phyloP scores from a whole-genome alignment of 92 coral and sea anemone species.

The Galaxea fascicularis region DNA sequence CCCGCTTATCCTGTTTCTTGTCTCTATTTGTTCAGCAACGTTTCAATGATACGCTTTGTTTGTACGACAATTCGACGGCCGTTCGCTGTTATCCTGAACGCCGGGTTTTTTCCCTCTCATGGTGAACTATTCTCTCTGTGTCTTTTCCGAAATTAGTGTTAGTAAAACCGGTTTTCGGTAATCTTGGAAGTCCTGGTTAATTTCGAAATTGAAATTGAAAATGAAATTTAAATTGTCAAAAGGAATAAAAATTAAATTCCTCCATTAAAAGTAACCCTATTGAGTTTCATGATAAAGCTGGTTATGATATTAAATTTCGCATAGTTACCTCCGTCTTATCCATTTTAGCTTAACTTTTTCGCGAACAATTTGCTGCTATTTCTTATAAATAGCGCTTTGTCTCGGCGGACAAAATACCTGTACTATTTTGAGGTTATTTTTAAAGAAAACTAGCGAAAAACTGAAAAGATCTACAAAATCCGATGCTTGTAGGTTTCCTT shows the following conservation, averaged over 20 bases:
- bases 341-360: too few relatives aligned
- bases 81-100: background rate
- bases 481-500: background rate
- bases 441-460: background rate
- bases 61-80: background rate
- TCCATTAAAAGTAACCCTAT: too few relatives aligned
- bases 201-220: too few relatives aligned
- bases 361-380: background rate
- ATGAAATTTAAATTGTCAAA: too few relatives aligned
- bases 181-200: too few relatives aligned
- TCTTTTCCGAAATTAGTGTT: background rate
- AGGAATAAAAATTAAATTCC: too few relatives aligned
- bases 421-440: background rate
- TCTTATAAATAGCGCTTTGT: background rate
- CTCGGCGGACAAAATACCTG: background rate
- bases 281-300: background rate
- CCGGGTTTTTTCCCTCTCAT: background rate
- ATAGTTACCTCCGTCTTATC: background rate
- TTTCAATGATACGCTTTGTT: background rate
- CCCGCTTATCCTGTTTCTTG: constrained; percentile 2
- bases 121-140: background rate
- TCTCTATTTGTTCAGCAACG: background rate
- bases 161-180: too few relatives aligned
- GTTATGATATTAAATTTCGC: constrained; percentile 5
- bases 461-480: background rate